Percentiles rank a stretch among this genome's conserved stretches.
phyloP scores from a whole-genome alignment of 2,113 vertebrate genomes.

The Rhodinocichla rosea region DNA sequence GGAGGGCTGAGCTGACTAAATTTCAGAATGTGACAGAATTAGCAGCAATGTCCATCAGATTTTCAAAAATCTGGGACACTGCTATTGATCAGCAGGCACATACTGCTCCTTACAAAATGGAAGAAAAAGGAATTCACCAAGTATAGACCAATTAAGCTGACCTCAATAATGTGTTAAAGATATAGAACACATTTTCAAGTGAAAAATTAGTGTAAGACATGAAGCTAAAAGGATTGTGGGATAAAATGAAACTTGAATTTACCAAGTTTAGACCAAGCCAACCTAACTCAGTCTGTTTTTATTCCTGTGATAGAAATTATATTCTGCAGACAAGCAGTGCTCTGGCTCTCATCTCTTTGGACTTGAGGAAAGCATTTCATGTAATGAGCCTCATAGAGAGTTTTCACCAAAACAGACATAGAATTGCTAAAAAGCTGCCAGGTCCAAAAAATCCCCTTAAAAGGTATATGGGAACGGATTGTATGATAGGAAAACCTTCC shows the following conservation, averaged over 20 bases:
- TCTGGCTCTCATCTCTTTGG: not conserved
- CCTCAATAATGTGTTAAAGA: not conserved
- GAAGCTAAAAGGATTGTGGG: not conserved
- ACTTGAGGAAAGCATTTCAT: not conserved
- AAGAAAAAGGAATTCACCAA: not conserved
- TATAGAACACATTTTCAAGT: not conserved
- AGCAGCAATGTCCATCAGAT: not conserved
- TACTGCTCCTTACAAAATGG: not conserved
- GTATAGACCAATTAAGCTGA: not conserved
- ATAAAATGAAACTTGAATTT: not conserved
- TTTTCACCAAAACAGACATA: not conserved
- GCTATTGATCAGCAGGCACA: not conserved
- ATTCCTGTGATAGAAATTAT: not conserved
- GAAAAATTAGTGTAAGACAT: not conserved
- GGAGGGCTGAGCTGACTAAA: not conserved
- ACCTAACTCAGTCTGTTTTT: not conserved
- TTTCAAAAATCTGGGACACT: not conserved
- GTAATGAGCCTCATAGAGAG: not conserved
- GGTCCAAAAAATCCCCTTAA: not conserved
- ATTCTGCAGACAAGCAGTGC: not conserved
- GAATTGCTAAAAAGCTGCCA: not conserved
- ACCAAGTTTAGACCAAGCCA: not conserved
- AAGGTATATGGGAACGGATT: not conserved
- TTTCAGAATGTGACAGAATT: not conserved
- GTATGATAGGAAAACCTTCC: accelerated